Conservation (phyloP, 92 coral and sea anemone genomes). For the Heteractis magnifica region DNA sequence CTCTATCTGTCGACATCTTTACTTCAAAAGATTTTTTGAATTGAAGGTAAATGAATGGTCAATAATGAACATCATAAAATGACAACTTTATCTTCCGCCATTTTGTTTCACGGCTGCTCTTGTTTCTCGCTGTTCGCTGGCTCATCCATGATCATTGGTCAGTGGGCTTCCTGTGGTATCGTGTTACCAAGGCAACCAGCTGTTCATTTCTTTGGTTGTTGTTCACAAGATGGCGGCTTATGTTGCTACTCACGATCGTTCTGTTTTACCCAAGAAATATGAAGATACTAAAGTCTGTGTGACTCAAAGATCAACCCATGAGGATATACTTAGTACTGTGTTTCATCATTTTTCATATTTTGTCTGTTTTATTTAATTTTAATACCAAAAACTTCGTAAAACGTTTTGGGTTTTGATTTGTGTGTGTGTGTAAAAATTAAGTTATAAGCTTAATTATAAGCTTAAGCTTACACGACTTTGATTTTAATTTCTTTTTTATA, state of each 20-base stretch:
- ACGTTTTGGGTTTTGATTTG: neutral
- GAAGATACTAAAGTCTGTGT: slow-evolving; percentile 73
- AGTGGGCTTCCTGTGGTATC: slow-evolving; percentile 45
- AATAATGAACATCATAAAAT: neutral
- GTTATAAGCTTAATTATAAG: no score
- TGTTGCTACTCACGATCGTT: slow-evolving; percentile 83
- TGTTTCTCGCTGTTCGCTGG: slow-evolving; percentile 17
- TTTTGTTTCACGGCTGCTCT: slow-evolving; percentile 43
- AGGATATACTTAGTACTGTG: slow-evolving; percentile 74
- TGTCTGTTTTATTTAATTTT: neutral
- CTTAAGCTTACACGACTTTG: no score
- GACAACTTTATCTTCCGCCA: slow-evolving; percentile 43
- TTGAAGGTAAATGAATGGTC: neutral
- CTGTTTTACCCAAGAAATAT: slow-evolving; percentile 67
- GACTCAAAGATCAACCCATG: slow-evolving; percentile 80
- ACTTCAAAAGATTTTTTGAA: neutral
- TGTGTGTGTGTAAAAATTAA: neutral
- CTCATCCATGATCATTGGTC: neutral
- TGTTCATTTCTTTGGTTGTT: slow-evolving; percentile 4
- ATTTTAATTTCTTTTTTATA: neutral
- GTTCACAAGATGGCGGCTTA: slow-evolving; percentile 88
- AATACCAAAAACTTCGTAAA: neutral
- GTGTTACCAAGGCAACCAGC: slow-evolving; percentile 30
- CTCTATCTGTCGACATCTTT: slow-evolving; percentile 14
- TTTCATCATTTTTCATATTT: neutral